Conservation (phyloP, 2,113 vertebrate species). For the Petrocephalus microphthalmus region DNA sequence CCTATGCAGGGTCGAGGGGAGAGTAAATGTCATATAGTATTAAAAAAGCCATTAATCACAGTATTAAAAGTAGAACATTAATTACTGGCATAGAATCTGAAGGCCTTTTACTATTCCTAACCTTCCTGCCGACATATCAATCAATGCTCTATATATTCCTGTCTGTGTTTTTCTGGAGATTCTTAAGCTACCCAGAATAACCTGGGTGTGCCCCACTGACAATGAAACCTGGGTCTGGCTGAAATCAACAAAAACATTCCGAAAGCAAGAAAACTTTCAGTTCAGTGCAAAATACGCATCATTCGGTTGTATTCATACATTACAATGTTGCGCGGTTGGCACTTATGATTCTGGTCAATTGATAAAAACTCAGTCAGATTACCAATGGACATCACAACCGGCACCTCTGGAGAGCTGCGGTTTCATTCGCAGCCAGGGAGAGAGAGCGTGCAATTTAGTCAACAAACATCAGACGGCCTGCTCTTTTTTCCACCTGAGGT, state of each 20-base stretch:
- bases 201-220: background rate
- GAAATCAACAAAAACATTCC: background rate
- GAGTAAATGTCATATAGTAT: background rate
- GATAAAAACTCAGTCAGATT: background rate
- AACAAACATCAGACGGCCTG: conserved; percentile 1
- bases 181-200: background rate
- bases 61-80: background rate
- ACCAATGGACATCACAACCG: background rate
- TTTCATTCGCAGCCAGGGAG: background rate
- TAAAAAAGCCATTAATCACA: background rate
- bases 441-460: background rate
- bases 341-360: background rate
- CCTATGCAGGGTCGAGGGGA: background rate
- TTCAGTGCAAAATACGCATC: background rate
- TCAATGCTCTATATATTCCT: background rate
- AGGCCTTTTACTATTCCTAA: background rate
- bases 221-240: background rate
- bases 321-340: background rate
- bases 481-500: background rate
- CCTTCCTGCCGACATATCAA: background rate
- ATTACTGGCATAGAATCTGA: background rate
- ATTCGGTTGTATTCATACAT: background rate
- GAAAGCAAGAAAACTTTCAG: background rate
- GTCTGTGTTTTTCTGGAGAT: background rate
- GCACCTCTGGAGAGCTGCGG: background rate